Conservation (phyloP, 2,797 vertebrate species). For the Champsocephalus esox region DNA sequence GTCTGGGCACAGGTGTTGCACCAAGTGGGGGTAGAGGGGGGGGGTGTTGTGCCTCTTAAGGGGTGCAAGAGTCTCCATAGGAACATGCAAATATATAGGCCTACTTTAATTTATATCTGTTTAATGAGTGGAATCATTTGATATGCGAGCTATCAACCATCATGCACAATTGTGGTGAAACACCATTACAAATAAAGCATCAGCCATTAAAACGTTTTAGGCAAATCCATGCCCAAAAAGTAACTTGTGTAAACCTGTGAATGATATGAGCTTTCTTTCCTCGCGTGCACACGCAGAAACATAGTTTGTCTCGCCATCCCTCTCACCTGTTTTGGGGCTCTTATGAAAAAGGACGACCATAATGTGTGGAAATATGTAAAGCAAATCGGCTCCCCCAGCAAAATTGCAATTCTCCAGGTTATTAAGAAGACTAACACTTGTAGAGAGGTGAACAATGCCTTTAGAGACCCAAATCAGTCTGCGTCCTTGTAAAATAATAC, state of each 20-base stretch:
- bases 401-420: slow-evolving; percentile 41
- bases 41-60: slow-evolving; percentile 2
- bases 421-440: slow-evolving; percentile 25
- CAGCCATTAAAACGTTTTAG: not conserved
- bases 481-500: slow-evolving; percentile 41
- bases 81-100: slow-evolving; percentile 1
- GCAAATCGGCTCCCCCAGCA: slow-evolving; percentile 47
- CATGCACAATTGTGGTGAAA: slow-evolving; percentile 7
- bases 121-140: not conserved
- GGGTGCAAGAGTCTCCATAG: not conserved
- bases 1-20: slow-evolving; percentile 58
- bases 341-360: slow-evolving; percentile 21
- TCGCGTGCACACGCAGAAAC: not conserved
- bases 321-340: slow-evolving; percentile 56
- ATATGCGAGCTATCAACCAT: not conserved
- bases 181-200: not conserved
- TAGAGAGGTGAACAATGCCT: slow-evolving; percentile 34
- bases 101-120: slow-evolving; percentile 1
- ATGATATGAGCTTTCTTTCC: not conserved
- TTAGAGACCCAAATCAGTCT: slow-evolving; percentile 30
- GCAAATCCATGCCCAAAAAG: not conserved
- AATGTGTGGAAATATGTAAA: slow-evolving; percentile 47
- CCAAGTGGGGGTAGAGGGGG: slow-evolving; percentile 1
- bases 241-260: not conserved
- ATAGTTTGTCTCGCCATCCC: slow-evolving; percentile 6